Base-by-base conservation (phyloP, 2,888 invertebrate genomes). In the Troilus luridus region DNA sequence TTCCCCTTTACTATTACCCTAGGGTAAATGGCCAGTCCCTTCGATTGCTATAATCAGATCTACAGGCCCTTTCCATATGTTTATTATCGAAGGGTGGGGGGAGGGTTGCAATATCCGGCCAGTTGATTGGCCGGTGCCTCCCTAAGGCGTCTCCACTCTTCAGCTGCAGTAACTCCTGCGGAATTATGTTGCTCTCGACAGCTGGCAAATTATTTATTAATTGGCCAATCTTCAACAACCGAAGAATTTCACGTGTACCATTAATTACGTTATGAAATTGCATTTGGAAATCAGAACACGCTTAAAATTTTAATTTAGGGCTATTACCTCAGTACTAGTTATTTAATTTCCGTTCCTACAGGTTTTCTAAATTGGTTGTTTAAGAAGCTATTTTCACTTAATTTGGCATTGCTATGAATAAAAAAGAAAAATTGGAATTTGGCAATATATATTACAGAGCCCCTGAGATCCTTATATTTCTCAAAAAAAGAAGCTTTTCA, bases 61-160 rank as follows among this genome's bases (percentile, higher is more conserved):
- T 77, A 17, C 14, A 77, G 19, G 10, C 17, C 72, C 72, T 41
- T 77, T 77, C 72, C 72, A 77, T 77, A 77, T 77, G 72, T 77
- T 77, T 77, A 77, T 77, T 41, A 41, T 41, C 24, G 67, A 2
- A 19, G 67, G 67, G 24, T 24, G 27, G 9, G 72, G 72, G 72
- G 67, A 24, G 72, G 17, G 27, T 41, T 77, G 72, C 72, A 77
- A 77, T 77, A 77, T 77, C 72, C 72, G 72, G 72, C 41, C 72
- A 77, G 72, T 77, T 77, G 72, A 77, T 77, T 77, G 72, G 72
- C 27, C 19, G 27, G 17, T 17, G 27, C 21, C 27, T 41, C 72
- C 72, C 72, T 41, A 77, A 67, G 72, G 72, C 72, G 72, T 19
- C 12, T 41, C 19, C 27, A 19, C 72, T 77, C 72, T 77, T 77